Evolutionary conservation across 2,113 vertebrate genomes (phyloP).

Genomic region (Etheostoma spectabile): DNA sequence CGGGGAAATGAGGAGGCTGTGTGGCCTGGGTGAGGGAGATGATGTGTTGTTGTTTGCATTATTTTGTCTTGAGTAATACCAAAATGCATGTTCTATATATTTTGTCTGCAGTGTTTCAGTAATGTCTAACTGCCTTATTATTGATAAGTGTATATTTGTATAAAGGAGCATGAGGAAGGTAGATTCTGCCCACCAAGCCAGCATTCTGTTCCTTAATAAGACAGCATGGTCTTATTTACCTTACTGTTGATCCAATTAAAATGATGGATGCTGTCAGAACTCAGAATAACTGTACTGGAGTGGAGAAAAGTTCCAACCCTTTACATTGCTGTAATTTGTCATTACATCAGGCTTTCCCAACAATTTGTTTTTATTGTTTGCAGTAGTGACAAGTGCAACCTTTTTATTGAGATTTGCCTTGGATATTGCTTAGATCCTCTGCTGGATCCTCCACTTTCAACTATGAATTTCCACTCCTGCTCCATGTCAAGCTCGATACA

Average conservation of each 20-base stretch:
- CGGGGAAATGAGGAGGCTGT: constrained; percentile 23
- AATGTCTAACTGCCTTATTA: constrained; percentile 1
- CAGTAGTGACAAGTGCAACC: constrained; percentile 10
- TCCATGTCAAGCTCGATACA: too few species aligned
- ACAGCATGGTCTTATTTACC: constrained; percentile 46
- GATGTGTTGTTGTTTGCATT: constrained; percentile 8
- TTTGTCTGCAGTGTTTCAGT: background rate
- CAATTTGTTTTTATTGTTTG: constrained; percentile 30
- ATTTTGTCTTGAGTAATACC: constrained; percentile 18
- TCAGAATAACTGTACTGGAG: constrained; percentile 8
- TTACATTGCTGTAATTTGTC: constrained; percentile 29
- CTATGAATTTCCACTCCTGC: background rate
- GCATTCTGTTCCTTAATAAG: constrained; percentile 41
- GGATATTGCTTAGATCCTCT: background rate
- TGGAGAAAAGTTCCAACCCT: constrained; percentile 23
- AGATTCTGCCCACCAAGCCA: constrained; percentile 16
- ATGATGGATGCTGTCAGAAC: constrained; percentile 53
- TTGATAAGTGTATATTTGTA: constrained; percentile 21
- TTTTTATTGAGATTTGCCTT: background rate
- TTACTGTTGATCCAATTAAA: constrained; percentile 57
- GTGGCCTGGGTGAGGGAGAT: constrained; percentile 6
- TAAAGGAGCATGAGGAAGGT: background rate
- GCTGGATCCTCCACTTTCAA: background rate
- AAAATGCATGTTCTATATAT: background rate
- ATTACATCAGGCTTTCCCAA: constrained; percentile 17